Evolutionary conservation across 2,113 vertebrate species (phyloP), one percentile per base, ranked within the genome.

Genomic region (Pleuronectes platessa): DNA sequence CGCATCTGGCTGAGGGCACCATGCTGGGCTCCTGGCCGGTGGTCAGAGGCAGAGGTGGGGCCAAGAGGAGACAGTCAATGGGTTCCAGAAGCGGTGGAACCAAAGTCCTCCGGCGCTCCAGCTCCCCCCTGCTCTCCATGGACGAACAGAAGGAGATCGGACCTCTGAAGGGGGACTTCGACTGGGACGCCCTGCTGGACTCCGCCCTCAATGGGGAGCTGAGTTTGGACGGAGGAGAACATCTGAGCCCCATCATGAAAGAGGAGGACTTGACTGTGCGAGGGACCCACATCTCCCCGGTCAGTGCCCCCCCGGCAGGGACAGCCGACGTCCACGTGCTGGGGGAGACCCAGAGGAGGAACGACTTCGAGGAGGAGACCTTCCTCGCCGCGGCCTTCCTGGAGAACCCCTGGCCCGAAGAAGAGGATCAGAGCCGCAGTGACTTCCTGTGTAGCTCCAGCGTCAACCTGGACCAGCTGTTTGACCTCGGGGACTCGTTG

Each of bases 101-200:
- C 87, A 97, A 97, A 91, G 89, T 0, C 0, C 35, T 89, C 0
- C 90, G 95, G 11, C 86, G 94, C 0, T 93, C 94, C 78, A 95
- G 92, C 85, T 94, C 95, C 0, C 93, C 96, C 0, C 88, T 97
- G 84, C 93, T 97, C 72, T 92, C 81, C 24, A 90, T 83, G 12
- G 97, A 98, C 3, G 96, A 96, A 24, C 95, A 96, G 81, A 94
- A 92, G 0, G 96, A 97, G 79, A 91, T 97, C 59, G 97, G 95
- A 1, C 95, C 96, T 0, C 93, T 99, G 59, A 98, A 98, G 82
- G 97, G 97, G 4, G 95, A 95, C 91, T 99, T 99, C 67, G 97
- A 99, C 92, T 99, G 97, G 98, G 96, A 98, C 53, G 95, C 96
- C 71, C 91, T 99, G 81, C 95, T 99, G 2, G 94, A 98, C 59